phyloP scores from a whole-genome alignment of 1,140 invertebrate genomes.

The Apis cerana region DNA sequence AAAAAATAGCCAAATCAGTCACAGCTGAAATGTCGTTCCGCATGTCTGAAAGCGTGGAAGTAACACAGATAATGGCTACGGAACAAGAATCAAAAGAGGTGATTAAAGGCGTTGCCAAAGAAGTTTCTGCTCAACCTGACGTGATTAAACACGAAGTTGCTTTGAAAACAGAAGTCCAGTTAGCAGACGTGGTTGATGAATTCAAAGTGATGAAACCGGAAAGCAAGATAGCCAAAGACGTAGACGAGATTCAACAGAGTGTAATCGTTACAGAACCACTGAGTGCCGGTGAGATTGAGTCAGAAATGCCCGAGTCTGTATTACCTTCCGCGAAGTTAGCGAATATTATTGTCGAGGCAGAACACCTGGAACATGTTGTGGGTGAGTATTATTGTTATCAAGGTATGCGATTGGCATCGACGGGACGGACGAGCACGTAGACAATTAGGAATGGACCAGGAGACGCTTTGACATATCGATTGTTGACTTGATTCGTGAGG shows the following conservation, averaged over 20 bases:
- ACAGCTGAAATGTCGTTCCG: conserved; percentile 70
- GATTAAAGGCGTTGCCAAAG: conserved; percentile 73
- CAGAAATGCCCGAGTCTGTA: conserved; percentile 76
- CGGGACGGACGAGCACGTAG: conserved; percentile 14
- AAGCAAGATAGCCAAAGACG: conserved; percentile 70
- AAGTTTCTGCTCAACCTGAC: conserved; percentile 72
- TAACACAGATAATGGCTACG: conserved; percentile 71
- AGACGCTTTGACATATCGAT: conserved; percentile 9
- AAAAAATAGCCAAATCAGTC: conserved; percentile 52
- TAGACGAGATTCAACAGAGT: conserved; percentile 78
- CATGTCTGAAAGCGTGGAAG: conserved; percentile 68
- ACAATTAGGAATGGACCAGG: conserved; percentile 21
- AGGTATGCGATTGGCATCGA: conserved; percentile 48
- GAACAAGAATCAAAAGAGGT: conserved; percentile 78
- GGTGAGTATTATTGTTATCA: conserved; percentile 80
- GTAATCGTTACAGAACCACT: conserved; percentile 81
- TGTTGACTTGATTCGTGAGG: conserved; percentile 5
- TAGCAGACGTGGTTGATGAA: conserved; percentile 69
- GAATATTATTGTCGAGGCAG: conserved; percentile 69
- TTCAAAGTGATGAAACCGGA: conserved; percentile 71
- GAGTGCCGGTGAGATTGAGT: conserved; percentile 79
- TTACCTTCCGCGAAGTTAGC: conserved; percentile 71
- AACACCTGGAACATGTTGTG: conserved; percentile 77
- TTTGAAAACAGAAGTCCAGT: conserved; percentile 75
- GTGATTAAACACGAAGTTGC: conserved; percentile 76